phyloP scores from a whole-genome alignment of 1,140 invertebrate species.

The Megalopta genalis region DNA sequence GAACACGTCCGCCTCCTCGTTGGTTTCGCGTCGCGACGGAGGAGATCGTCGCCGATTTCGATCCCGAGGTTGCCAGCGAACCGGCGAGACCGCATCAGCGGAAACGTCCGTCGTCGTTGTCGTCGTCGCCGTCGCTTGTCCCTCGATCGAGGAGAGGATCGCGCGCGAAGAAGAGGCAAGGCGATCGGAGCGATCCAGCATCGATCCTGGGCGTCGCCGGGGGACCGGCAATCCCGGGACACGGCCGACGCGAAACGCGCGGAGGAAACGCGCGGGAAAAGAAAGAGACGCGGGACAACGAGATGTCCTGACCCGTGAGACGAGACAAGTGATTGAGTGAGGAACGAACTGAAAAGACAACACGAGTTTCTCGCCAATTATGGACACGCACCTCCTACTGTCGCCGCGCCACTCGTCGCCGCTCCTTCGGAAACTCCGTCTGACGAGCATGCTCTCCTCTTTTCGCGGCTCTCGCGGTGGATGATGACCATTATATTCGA shows the following conservation, averaged over 20 bases:
- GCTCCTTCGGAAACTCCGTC: constrained; percentile 77
- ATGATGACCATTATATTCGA: constrained; percentile 83
- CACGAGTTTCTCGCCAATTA: constrained; percentile 29
- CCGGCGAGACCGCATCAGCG: not conserved
- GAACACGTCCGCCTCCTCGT: not conserved
- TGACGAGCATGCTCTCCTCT: constrained; percentile 77
- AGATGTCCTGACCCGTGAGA: not conserved
- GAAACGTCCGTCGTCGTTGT: not conserved
- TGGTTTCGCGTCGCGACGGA: constrained; percentile 12
- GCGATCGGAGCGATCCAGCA: no score
- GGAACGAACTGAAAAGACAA: constrained; percentile 19
- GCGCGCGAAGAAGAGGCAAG: no score
- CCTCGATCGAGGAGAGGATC: not conserved
- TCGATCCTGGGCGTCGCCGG: no score
- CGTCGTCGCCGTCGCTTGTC: no score
- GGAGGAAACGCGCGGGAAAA: not conserved
- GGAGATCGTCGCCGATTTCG: not conserved
- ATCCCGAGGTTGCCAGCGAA: constrained; percentile 7
- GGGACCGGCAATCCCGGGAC: not conserved
- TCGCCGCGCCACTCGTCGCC: constrained; percentile 80
- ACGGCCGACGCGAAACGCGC: constrained; percentile 10
- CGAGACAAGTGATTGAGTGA: not conserved
- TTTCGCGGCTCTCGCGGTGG: constrained; percentile 81
- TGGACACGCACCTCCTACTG: constrained; percentile 78
- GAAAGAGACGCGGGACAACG: not conserved